A percentile compares a stretch with the other conserved stretches of the same genome.
Conservation (phyloP, 2,797 vertebrate genomes). For the Sebastes oblongus region DNA sequence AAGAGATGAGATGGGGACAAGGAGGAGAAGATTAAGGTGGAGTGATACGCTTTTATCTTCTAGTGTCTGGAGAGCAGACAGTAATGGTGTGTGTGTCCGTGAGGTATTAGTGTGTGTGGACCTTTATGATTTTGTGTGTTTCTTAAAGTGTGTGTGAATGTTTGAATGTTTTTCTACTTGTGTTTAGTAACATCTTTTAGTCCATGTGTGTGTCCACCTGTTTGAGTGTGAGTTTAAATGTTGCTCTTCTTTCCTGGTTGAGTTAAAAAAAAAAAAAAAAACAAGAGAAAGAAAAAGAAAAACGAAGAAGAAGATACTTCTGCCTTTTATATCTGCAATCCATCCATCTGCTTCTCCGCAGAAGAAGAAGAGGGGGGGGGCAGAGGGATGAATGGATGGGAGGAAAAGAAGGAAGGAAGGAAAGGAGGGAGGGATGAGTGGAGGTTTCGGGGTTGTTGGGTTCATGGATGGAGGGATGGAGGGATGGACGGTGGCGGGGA, state of each 20-base stretch:
- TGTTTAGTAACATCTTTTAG: background rate
- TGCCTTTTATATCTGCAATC: slow-evolving; percentile 53
- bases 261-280: background rate
- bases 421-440: slow-evolving; percentile 9
- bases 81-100: slow-evolving; percentile 8
- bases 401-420: background rate
- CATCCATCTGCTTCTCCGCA: slow-evolving; percentile 32
- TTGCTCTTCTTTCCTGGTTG: slow-evolving; percentile 36
- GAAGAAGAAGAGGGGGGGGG: background rate
- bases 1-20: slow-evolving; percentile 47
- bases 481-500: background rate
- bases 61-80: slow-evolving; percentile 47
- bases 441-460: slow-evolving; percentile 52
- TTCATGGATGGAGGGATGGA: slow-evolving; percentile 61
- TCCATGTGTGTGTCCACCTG: background rate
- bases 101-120: background rate
- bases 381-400: slow-evolving; percentile 13
- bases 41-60: slow-evolving; percentile 59
- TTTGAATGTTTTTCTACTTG: background rate
- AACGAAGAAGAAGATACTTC: slow-evolving; percentile 22
- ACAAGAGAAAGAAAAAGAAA: slow-evolving; percentile 21
- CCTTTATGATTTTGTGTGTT: background rate
- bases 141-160: background rate
- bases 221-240: slow-evolving; percentile 41
- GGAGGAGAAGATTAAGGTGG: slow-evolving; percentile 54